Conservation (phyloP, 1,140 invertebrate genomes). For the Halictus rubicundus region DNA sequence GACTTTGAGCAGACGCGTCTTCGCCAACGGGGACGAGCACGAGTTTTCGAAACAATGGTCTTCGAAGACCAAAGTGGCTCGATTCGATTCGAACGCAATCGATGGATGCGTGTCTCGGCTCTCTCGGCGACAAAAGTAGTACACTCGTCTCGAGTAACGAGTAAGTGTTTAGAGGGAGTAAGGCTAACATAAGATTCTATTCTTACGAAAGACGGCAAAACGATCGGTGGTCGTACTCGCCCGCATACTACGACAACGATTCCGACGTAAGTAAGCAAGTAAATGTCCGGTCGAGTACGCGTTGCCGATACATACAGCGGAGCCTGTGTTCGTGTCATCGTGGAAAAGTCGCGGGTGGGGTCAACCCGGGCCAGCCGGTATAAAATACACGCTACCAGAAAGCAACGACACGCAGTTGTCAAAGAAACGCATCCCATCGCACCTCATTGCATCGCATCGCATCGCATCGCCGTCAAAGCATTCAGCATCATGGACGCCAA, state of each 20-base stretch:
- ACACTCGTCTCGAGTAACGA: not conserved
- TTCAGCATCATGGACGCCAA: conserved; percentile 64
- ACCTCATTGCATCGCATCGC: conserved; percentile 40
- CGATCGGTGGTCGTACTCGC: not conserved
- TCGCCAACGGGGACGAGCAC: too few relatives aligned
- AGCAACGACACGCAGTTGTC: conserved; percentile 55
- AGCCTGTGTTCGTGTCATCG: not conserved
- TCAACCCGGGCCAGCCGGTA: conserved; percentile 52
- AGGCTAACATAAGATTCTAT: not conserved
- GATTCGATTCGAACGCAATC: too few relatives aligned
- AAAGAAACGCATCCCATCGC: conserved; percentile 44
- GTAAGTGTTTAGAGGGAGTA: too few relatives aligned
- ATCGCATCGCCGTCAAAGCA: conserved; percentile 43
- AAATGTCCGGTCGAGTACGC: too few relatives aligned
- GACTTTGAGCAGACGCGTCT: too few relatives aligned
- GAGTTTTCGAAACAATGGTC: too few relatives aligned
- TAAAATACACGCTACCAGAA: conserved; percentile 63
- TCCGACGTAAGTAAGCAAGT: too few relatives aligned
- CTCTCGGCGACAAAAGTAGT: too few relatives aligned
- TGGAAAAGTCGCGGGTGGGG: conserved; percentile 56
- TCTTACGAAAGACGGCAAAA: not conserved
- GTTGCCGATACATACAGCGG: not conserved
- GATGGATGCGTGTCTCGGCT: too few relatives aligned
- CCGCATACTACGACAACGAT: not conserved
- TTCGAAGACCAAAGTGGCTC: too few relatives aligned